These are phyloP conservation scores for Colistium nudipinnis DNA, from an alignment of 2,113 vertebrate genomes.

Conservation along the genomic window DNA sequence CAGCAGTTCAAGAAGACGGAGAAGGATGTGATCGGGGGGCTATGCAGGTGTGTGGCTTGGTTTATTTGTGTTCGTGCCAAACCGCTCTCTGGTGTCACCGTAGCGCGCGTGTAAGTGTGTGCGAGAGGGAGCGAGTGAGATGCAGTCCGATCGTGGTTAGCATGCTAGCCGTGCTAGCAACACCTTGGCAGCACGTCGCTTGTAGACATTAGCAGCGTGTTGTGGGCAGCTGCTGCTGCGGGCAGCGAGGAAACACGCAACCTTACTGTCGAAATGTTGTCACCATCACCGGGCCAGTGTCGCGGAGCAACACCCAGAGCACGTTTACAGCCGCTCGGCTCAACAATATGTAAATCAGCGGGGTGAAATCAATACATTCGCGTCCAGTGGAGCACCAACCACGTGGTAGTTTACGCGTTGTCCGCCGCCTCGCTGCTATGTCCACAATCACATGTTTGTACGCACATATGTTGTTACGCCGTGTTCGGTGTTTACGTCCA, in stretches of 20 bases:
- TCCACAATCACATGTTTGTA: constrained; percentile 6
- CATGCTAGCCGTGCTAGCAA: constrained; percentile 56
- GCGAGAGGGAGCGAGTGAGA: constrained; percentile 33
- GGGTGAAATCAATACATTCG: constrained; percentile 57
- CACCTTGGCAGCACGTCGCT: constrained; percentile 46
- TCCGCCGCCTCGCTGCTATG: constrained; percentile 21
- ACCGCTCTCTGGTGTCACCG: constrained; percentile 36
- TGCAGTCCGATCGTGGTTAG: constrained; percentile 50
- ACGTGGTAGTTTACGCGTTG: constrained; percentile 75
- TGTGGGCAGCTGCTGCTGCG: constrained; percentile 18
- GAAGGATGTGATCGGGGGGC: constrained; percentile 92
- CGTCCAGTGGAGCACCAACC: constrained; percentile 60
- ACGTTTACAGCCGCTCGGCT: neutral
- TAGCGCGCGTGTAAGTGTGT: constrained; percentile 21
- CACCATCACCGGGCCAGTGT: neutral
- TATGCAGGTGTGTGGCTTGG: constrained; percentile 86
- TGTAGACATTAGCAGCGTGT: constrained; percentile 41
- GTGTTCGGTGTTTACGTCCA: neutral
- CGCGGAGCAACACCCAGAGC: too few relatives aligned
- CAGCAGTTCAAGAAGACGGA: constrained; percentile 93
- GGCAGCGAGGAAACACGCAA: fast-evolving
- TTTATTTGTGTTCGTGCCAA: neutral
- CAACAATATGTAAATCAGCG: constrained; percentile 42
- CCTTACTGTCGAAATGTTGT: neutral
- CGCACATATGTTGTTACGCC: neutral